Base-by-base conservation (phyloP, 2,113 vertebrate species). In the Carassius auratus region DNA sequence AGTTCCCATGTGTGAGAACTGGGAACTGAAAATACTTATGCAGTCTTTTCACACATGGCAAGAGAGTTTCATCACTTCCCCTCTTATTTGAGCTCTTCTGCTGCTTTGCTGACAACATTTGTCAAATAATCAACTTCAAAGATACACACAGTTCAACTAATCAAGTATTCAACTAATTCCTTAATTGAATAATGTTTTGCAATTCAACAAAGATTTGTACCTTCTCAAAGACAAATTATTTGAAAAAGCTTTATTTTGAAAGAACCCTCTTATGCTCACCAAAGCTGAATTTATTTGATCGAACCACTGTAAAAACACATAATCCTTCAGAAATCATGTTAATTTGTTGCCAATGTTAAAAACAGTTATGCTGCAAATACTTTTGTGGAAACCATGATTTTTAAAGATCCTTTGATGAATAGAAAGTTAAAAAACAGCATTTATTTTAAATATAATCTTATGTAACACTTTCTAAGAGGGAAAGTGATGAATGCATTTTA, bases 1-100 rank as follows among this genome's bases (percentile, higher is more conserved):
- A 64, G 61, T 64, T 64, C 21, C 61, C 61, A 64, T 26, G 61
- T 64, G 61, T 64, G 61, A 64, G 61, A 10, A 64, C 61, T 64
- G 61, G 23, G 61, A 64, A 26, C 21, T 19, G 55, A 57, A 57
- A 57, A 57, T 21, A 57, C 17, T 57, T 19, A 57, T 21, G 17
- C 55, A 23, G 10, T 64, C 23, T 64, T 64, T 64, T 64, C 61
- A 64, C 23, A 64, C 23, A 66, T 26, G 21, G n/a, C 62, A 66
- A n/a, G 19, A 26, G 62, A 30, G 62, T 66, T 66, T 66, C 62
- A 66, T 66, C 62, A 66, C 23, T 14, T 66, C 30, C 62, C 62
- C 62, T 66, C 23, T 66, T 30, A 30, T 66, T 26, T 66, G 62
- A 66, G 30, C 62, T 26, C 12, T 66, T 23, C 62, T 64, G n/a